Percentiles rank a stretch among this genome's conserved stretches.
phyloP scores from a whole-genome alignment of 2,797 vertebrate species.

The Phoebastria nigripes region DNA sequence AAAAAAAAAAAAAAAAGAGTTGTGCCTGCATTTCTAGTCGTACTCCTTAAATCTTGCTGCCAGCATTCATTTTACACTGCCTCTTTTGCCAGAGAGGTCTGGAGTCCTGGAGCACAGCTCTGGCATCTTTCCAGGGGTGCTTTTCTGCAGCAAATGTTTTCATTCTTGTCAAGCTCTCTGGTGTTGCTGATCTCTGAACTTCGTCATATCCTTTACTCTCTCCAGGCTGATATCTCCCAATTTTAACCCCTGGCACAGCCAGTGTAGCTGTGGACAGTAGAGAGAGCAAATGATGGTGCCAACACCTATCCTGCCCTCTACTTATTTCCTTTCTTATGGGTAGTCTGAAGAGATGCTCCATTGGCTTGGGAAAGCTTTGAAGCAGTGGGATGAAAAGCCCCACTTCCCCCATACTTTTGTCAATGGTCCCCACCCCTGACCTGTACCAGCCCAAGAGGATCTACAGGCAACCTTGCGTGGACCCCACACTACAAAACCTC shows the following conservation, averaged over 20 bases:
- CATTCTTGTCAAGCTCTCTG: background rate
- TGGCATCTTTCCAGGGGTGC: background rate
- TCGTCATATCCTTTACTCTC: background rate
- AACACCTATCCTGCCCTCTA: background rate
- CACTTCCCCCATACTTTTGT: fast-evolving
- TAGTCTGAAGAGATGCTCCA: background rate
- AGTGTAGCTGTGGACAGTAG: fast-evolving
- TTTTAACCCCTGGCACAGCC: background rate
- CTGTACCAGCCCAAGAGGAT: background rate
- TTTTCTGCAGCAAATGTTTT: background rate
- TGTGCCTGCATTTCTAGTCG: background rate
- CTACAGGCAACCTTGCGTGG: fast-evolving
- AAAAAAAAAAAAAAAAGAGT: background rate
- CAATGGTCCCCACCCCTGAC: background rate
- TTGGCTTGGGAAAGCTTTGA: background rate
- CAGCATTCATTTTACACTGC: background rate
- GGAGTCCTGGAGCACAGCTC: background rate
- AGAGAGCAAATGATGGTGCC: background rate
- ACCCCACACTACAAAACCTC: fast-evolving
- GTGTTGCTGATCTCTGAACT: background rate
- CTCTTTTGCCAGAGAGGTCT: background rate
- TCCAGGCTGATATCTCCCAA: background rate
- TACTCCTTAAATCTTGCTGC: background rate
- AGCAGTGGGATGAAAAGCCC: background rate
- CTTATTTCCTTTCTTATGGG: fast-evolving